A percentile compares a stretch with the other conserved stretches of the same genome.
These are phyloP conservation scores for Epizoanthus scotinus DNA, from an alignment of 92 coral and sea anemone genomes.

Conservation along the genomic window DNA sequence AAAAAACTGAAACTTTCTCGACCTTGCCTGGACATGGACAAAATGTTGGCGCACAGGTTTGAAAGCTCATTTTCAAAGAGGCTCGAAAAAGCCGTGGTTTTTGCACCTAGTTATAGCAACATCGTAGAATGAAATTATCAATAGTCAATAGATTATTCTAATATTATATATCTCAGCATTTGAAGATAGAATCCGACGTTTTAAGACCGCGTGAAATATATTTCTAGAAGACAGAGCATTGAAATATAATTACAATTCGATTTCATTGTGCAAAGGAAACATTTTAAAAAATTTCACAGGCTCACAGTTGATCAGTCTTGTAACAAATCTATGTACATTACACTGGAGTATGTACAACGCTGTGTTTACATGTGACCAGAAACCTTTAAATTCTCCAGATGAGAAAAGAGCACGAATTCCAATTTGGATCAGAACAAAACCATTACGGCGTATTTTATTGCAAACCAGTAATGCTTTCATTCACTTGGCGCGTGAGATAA, in stretches of 20 bases:
- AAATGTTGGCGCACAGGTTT: conserved; percentile 39
- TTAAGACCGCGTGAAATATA: no score
- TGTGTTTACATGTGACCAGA: background rate
- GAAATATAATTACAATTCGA: background rate
- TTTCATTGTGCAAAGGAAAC: conserved; percentile 13
- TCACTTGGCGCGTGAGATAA: conserved; percentile 28
- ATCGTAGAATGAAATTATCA: conserved; percentile 11
- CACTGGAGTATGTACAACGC: conserved; percentile 24
- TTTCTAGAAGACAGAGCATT: background rate
- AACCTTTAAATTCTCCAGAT: conserved; percentile 7
- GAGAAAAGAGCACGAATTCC: conserved; percentile 9
- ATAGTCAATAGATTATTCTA: background rate
- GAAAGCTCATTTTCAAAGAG: conserved; percentile 18
- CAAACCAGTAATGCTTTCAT: conserved; percentile 4
- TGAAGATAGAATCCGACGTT: background rate
- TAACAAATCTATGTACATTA: conserved; percentile 36
- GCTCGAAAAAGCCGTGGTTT: conserved; percentile 22
- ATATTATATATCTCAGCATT: background rate
- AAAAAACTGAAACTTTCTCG: conserved; percentile 32
- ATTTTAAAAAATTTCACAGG: background rate
- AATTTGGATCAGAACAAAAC: conserved; percentile 32
- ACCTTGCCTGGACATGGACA: conserved; percentile 38
- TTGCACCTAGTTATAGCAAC: background rate
- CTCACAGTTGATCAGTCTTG: conserved; percentile 15
- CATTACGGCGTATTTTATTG: conserved; percentile 16